phyloP scores from a whole-genome alignment of 2,113 vertebrate genomes.

The Anarhynchus alexandrinus region DNA sequence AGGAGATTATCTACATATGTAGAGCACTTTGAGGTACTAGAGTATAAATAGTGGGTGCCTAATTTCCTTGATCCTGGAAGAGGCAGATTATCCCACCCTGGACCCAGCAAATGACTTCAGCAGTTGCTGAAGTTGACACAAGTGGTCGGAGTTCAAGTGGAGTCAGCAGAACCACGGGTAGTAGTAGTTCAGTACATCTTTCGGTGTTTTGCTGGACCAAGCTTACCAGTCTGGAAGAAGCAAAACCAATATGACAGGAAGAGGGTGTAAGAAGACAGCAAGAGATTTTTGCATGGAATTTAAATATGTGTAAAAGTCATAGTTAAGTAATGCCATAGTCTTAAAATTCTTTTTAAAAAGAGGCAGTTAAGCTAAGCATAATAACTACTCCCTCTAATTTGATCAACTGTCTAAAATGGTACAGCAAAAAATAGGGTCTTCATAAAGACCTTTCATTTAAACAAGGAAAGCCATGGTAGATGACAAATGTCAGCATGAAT shows the following conservation, averaged over 20 bases:
- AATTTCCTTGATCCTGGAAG: not conserved
- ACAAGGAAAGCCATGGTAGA: not conserved
- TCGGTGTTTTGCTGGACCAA: not conserved
- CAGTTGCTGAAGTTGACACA: not conserved
- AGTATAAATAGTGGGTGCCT: not conserved
- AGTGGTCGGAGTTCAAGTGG: not conserved
- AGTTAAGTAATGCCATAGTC: not conserved
- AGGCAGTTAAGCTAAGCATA: not conserved
- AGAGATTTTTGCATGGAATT: not conserved
- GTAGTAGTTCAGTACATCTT: fast-evolving
- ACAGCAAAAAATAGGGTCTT: not conserved
- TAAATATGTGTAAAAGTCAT: not conserved
- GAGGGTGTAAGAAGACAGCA: not conserved
- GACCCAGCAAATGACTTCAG: not conserved
- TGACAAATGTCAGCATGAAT: not conserved
- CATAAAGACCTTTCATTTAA: not conserved
- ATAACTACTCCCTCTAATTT: not conserved
- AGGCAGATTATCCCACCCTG: not conserved
- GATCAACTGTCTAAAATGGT: not conserved
- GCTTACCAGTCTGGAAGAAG: not conserved
- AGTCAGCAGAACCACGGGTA: fast-evolving
- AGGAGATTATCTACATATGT: not conserved
- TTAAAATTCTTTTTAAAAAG: not conserved
- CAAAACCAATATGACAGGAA: not conserved
- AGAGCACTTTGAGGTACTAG: not conserved